Percentiles rank a stretch among this genome's conserved stretches.
Conservation (phyloP, 2,113 vertebrate genomes). For the Campylomormyrus numenius region DNA sequence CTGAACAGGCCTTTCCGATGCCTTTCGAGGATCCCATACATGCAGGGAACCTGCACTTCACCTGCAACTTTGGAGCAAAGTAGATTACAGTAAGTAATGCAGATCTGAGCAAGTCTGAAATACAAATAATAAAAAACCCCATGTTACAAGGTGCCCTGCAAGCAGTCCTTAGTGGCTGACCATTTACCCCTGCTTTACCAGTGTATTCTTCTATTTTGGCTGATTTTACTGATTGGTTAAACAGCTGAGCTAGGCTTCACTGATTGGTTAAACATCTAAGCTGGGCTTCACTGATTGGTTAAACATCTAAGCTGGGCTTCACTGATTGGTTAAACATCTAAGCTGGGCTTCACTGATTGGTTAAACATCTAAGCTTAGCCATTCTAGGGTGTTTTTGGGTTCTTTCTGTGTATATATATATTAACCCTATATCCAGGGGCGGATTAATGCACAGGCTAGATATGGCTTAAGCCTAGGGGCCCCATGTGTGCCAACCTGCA, state of each 20-base stretch:
- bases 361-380: background rate
- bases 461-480: no score
- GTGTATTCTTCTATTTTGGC: background rate
- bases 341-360: no score
- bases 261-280: no score
- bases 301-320: no score
- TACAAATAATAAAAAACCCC: background rate
- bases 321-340: no score
- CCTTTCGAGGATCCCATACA: background rate
- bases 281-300: no score
- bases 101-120: background rate
- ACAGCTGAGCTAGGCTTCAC: background rate
- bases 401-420: background rate
- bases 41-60: background rate
- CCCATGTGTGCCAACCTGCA: no score
- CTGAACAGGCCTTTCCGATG: background rate
- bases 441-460: no score
- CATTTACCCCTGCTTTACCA: no score
- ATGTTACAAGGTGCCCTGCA: background rate
- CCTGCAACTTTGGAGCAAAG: background rate
- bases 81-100: background rate
- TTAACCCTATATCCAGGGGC: background rate
- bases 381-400: background rate
- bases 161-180: background rate
- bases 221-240: background rate